Conservation (phyloP, 2,797 vertebrate genomes). For the Ispidina lecontei region DNA sequence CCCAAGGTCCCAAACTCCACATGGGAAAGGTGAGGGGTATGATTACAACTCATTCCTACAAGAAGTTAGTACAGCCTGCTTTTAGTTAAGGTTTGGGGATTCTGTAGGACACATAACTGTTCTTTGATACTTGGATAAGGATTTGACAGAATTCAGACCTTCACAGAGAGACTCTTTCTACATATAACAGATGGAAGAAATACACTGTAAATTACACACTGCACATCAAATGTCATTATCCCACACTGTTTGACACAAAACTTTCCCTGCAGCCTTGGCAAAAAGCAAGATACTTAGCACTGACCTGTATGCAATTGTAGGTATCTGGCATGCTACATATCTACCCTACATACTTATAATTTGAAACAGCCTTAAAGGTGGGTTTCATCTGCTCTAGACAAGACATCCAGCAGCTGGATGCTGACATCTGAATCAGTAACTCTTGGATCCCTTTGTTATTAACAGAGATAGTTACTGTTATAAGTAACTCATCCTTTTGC, state of each 20-base stretch:
- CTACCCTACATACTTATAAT: not conserved
- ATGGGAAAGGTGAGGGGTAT: not conserved
- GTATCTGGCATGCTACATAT: not conserved
- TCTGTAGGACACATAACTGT: not conserved
- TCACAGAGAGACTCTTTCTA: not conserved
- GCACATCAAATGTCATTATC: not conserved
- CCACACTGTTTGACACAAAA: not conserved
- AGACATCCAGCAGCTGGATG: not conserved
- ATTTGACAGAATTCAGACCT: not conserved
- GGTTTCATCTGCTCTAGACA: not conserved
- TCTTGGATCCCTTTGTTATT: not conserved
- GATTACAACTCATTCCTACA: not conserved
- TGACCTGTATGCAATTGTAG: not conserved
- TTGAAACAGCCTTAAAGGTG: not conserved
- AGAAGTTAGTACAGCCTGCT: not conserved
- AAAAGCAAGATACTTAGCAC: not conserved
- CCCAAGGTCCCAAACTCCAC: not conserved
- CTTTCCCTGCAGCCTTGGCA: not conserved
- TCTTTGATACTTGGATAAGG: not conserved
- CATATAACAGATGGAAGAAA: not conserved
- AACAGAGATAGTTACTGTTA: not conserved
- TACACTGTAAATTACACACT: not conserved
- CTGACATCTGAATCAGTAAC: not conserved
- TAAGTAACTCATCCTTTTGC: not conserved
- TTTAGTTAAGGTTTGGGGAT: not conserved